Base-by-base conservation (phyloP, 1,140 invertebrate genomes). In the Nasonia giraulti region DNA sequence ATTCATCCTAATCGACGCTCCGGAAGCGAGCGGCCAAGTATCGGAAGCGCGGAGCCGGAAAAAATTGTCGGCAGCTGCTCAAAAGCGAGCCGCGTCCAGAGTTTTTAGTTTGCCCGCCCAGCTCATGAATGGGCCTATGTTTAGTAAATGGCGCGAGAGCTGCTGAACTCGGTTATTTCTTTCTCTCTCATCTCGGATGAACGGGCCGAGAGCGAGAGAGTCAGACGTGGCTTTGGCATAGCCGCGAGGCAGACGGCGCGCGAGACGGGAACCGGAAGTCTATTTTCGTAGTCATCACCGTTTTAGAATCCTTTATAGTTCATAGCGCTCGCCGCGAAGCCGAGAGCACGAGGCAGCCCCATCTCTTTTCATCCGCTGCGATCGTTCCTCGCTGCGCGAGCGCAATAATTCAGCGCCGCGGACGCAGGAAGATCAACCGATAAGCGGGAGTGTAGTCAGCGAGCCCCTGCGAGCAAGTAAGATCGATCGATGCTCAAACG, bases 291-390 rank as follows among this genome's bases (percentile, higher is more conserved):
- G 81, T 66, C 87, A 86, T 89, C 87, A 93, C 92, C 86, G 88
- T 92, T 90, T 93, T 92, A 93, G 92, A 92, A 92, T 90, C 90
- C 92, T 92, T 92, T 92, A 92, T 92, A 92, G 91, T 92, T 90
- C 88, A 91, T 88, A 90, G 79, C 68, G 68, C 68, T 80, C 66
- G 33, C 17, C 68, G 85, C 44, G 37, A 44, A 44, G 47, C 62
- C 50, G 31, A 27, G 27, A 27, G 37, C 23, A 50, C 33, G 55
- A 31, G 50, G 33, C 69, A 55, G 12, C 33, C 3, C 33, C 40
- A 44, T 44, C 40, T 44, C 40, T 44, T 10, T 44, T 44, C 10
- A 44, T 44, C 40, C 8, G 40, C 40, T 7, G 40, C 40, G 40
- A 40, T 40, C 71, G 0, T 20, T 73, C 17, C 33, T 33, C 33